Conservation (phyloP, 2,113 vertebrate genomes). For the Struthidea cinerea region DNA sequence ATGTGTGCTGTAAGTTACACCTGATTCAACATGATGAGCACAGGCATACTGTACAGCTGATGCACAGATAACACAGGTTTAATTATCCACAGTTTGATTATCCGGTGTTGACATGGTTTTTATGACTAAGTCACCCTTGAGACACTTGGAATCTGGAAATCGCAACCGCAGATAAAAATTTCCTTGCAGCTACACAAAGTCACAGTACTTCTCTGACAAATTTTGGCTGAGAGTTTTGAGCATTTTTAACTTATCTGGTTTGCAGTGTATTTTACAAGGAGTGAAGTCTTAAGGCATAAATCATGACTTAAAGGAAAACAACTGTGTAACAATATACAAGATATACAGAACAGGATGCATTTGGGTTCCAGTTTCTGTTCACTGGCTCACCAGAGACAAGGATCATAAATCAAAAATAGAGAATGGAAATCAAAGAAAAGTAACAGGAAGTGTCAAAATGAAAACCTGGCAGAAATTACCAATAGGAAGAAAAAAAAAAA, state of each 20-base stretch:
- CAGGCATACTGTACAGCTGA: background rate
- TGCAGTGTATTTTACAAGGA: conserved; percentile 45
- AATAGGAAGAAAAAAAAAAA: conserved; percentile 37
- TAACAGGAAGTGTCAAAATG: conserved; percentile 65
- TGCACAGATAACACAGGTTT: background rate
- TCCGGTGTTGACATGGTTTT: conserved; percentile 22
- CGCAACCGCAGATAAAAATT: conserved; percentile 36
- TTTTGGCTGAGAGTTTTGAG: conserved; percentile 35
- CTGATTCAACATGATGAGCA: background rate
- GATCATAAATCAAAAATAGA: conserved; percentile 55
- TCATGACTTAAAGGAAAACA: conserved; percentile 62
- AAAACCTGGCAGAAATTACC: conserved; percentile 63
- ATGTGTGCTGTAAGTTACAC: conserved; percentile 12
- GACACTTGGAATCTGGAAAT: conserved; percentile 9
- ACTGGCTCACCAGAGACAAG: conserved; percentile 35
- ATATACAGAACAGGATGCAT: conserved; percentile 56
- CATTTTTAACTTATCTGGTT: conserved; percentile 37
- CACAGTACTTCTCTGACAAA: conserved; percentile 19
- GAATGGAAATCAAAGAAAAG: conserved; percentile 61
- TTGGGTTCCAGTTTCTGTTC: conserved; percentile 50
- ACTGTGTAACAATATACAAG: conserved; percentile 58
- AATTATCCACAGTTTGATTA: conserved; percentile 18
- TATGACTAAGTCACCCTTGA: conserved; percentile 40
- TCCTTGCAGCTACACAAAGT: conserved; percentile 26
- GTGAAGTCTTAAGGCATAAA: conserved; percentile 41